Evolutionary conservation across 64 coral and sea anemone genomes (phyloP).

Genomic region (Acropora tenuis): DNA sequence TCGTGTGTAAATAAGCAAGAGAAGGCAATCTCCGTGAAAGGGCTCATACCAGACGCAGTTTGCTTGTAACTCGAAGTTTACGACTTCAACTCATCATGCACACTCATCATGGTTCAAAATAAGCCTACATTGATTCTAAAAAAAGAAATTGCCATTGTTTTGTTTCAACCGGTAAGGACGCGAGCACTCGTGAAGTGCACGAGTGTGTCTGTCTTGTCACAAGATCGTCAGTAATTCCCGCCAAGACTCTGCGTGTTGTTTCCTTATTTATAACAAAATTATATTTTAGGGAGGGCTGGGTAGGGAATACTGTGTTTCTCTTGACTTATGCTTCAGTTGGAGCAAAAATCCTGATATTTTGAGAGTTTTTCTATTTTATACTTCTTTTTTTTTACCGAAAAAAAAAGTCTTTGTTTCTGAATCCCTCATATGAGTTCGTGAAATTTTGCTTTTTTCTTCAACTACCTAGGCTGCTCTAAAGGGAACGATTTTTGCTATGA

Average conservation of each 20-base stretch:
- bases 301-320: not conserved
- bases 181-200: not conserved
- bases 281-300: not conserved
- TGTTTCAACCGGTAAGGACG: not conserved
- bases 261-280: not conserved
- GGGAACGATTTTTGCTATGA: not conserved
- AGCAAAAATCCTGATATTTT: not conserved
- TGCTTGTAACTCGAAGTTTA: not conserved
- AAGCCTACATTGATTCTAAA: not conserved
- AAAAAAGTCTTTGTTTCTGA: not conserved
- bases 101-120: not conserved
- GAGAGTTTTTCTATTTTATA: not conserved
- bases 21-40: not conserved
- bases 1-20: not conserved
- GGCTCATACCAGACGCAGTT: not conserved
- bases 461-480: not conserved
- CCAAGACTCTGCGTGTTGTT: not conserved
- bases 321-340: not conserved
- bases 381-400: not conserved
- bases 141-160: not conserved
- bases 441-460: not conserved
- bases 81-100: not conserved
- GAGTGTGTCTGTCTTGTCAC: not conserved
- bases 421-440: not conserved
- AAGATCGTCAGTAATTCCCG: constrained; percentile 32